Conservation (phyloP, 2,797 vertebrate species). For the Hypotaenidia okinawae region DNA sequence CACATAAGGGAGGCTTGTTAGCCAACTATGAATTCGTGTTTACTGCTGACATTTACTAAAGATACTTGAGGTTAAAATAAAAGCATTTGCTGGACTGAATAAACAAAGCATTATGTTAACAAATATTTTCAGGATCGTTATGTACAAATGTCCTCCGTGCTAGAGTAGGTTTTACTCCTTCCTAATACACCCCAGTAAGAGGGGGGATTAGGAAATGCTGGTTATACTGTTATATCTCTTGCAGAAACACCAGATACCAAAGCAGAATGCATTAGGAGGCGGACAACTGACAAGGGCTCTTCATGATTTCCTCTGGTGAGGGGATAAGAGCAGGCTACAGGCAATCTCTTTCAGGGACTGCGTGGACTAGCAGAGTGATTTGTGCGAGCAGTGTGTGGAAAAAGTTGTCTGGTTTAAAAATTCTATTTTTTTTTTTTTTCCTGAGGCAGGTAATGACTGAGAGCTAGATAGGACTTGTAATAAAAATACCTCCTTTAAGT, state of each 20-base stretch:
- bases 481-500: background rate
- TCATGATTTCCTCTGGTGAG: constrained; percentile 18
- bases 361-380: background rate
- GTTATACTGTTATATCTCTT: background rate
- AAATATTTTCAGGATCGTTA: constrained; percentile 19
- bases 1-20: constrained; percentile 33
- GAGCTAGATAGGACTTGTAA: background rate
- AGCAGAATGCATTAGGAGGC: background rate
- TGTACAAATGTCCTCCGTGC: background rate
- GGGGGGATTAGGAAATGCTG: background rate
- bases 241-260: background rate
- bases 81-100: constrained; percentile 54
- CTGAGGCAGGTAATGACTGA: background rate
- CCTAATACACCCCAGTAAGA: background rate
- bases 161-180: background rate
- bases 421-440: background rate
- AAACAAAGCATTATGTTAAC: constrained; percentile 50
- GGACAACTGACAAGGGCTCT: background rate
- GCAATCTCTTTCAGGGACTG: background rate
- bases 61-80: constrained; percentile 55
- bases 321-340: constrained; percentile 20
- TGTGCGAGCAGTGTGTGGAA: background rate
- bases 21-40: constrained; percentile 42
- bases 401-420: background rate
- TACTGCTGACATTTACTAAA: constrained; percentile 56